Conservation (phyloP, 2,888 invertebrate species). For the Xylocampa areola region DNA sequence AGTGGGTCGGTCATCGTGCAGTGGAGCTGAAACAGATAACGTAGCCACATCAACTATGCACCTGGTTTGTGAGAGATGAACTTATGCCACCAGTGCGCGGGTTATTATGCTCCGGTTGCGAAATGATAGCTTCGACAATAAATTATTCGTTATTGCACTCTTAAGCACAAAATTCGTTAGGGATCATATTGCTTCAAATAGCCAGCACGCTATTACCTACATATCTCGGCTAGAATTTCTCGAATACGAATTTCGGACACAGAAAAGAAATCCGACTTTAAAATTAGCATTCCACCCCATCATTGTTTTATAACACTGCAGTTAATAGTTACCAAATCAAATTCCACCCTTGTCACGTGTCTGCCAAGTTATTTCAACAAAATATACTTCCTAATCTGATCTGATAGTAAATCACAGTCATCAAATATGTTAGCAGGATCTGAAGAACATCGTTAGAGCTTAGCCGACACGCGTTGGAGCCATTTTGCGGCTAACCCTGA, state of each 20-base stretch:
- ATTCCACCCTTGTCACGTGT: slow-evolving; percentile 49
- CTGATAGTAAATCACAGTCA: slow-evolving; percentile 83
- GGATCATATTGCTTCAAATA: no score
- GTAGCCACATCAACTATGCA: slow-evolving; percentile 59
- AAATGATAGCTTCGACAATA: no score
- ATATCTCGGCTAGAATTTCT: no score
- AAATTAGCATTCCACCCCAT: not conserved
- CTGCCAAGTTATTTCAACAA: slow-evolving; percentile 52
- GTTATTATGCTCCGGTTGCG: no score
- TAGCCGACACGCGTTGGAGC: slow-evolving; percentile 79
- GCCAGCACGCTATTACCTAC: no score
- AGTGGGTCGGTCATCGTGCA: slow-evolving; percentile 83
- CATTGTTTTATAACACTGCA: slow-evolving; percentile 22
- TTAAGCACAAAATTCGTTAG: no score
- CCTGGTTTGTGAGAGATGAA: slow-evolving; percentile 49
- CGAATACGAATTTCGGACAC: no score
- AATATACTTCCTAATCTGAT: slow-evolving; percentile 69
- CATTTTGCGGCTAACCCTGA: slow-evolving; percentile 80
- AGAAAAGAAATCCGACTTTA: no score
- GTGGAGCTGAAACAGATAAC: slow-evolving; percentile 87
- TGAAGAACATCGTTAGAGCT: slow-evolving; percentile 83
- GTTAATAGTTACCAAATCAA: slow-evolving; percentile 27
- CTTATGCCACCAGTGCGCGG: not conserved
- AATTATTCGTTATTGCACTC: no score
- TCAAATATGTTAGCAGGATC: slow-evolving; percentile 76